Percentiles rank a stretch among this genome's conserved stretches.
These are phyloP conservation scores for Gambusia yucatana DNA, from an alignment of 2,797 vertebrate genomes.

Conservation along the genomic window DNA sequence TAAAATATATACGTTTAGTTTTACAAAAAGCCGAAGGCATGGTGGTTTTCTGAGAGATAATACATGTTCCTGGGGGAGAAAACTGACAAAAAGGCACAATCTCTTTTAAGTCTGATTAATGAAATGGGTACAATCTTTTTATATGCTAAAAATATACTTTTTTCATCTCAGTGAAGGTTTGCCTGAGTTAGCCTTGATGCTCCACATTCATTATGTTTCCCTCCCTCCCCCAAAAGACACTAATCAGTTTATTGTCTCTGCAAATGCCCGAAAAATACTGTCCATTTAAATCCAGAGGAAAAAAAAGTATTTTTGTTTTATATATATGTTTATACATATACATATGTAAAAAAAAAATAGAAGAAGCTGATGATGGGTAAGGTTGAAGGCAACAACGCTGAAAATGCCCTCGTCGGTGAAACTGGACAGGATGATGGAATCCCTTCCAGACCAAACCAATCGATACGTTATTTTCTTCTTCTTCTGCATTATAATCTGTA, in stretches of 20 bases:
- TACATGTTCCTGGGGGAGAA: slow-evolving; percentile 12
- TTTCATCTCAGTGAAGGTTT: slow-evolving; percentile 55
- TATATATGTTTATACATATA: neutral
- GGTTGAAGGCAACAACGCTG: slow-evolving; percentile 17
- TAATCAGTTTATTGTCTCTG: slow-evolving; percentile 40
- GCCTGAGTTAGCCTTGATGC: slow-evolving; percentile 76
- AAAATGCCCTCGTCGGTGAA: slow-evolving; percentile 25
- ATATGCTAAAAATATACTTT: slow-evolving; percentile 52
- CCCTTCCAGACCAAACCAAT: neutral
- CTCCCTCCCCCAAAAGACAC: neutral
- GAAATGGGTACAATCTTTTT: slow-evolving; percentile 48
- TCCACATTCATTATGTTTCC: slow-evolving; percentile 52
- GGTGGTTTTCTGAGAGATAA: slow-evolving; percentile 56
- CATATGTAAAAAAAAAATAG: slow-evolving; percentile 18
- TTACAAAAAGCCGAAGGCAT: slow-evolving; percentile 79
- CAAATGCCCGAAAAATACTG: slow-evolving; percentile 73
- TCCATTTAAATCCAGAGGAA: slow-evolving; percentile 35
- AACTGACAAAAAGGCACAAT: slow-evolving; percentile 75
- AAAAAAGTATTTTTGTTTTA: slow-evolving; percentile 20
- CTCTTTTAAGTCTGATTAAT: slow-evolving; percentile 52
- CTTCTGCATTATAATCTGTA: slow-evolving; percentile 37
- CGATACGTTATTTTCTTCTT: slow-evolving; percentile 1
- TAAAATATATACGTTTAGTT: slow-evolving; percentile 75
- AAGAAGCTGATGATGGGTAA: slow-evolving; percentile 32
- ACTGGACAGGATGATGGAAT: neutral